phyloP scores from a whole-genome alignment of 2,888 invertebrate genomes.

The Cordilura impudica region DNA sequence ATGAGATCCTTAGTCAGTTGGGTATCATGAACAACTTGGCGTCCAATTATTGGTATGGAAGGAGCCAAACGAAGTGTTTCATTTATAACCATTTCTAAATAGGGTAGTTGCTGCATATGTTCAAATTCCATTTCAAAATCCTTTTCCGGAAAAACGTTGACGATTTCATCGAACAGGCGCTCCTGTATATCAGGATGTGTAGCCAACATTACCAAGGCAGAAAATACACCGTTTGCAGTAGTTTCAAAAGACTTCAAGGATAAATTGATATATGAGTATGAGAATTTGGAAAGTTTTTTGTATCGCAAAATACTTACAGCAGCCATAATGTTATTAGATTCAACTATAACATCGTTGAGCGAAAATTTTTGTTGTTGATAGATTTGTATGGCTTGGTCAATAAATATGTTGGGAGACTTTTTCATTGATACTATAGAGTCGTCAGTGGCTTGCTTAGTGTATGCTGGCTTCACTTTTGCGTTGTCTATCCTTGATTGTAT shows the following conservation, averaged over 20 bases:
- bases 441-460: neutral
- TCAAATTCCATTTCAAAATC: conserved; percentile 58
- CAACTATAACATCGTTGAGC: conserved; percentile 63
- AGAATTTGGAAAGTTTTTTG: neutral
- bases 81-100: conserved; percentile 67
- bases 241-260: conserved; percentile 64
- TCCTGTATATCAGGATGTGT: conserved; percentile 64
- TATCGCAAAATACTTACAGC: conserved; percentile 60
- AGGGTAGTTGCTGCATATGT: conserved; percentile 64
- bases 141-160: conserved; percentile 62
- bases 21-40: conserved; percentile 59
- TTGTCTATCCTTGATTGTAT: neutral
- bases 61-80: conserved; percentile 66
- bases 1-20: conserved; percentile 56
- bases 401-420: conserved; percentile 64
- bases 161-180: conserved; percentile 61
- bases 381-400: conserved; percentile 65
- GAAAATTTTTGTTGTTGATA: conserved; percentile 59
- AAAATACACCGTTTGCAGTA: conserved; percentile 59
- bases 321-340: conserved; percentile 64
- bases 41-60: conserved; percentile 65
- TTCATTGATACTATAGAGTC: conserved; percentile 31
- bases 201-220: conserved; percentile 63
- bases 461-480: neutral
- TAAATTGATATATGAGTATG: neutral